Base-by-base conservation (phyloP, 1,140 invertebrate species). In the Euschistus heros region DNA sequence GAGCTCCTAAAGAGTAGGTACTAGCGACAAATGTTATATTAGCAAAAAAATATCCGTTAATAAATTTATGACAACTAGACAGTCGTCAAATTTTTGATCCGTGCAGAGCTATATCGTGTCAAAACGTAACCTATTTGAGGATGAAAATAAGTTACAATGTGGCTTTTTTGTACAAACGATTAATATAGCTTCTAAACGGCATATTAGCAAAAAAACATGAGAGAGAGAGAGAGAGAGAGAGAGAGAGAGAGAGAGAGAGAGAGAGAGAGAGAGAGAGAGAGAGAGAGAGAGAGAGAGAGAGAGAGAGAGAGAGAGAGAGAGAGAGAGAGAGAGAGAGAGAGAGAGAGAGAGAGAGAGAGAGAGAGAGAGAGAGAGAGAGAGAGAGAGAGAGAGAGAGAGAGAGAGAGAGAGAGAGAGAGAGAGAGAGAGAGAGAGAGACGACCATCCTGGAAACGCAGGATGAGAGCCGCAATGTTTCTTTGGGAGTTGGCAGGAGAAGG, bases 241-340 rank as follows among this genome's bases (percentile, higher is more conserved):
- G 67, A 64, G 70, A 71, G 69, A 70, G 70, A 67, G 73, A 71
- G 70, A 70, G 73, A 69, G 71, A 70, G 74, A 76, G 74, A 75
- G 75, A 75, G 73, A 70, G 73, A 70, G 70, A 72, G 71, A 71
- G 71, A 70, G 70, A 72, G 73, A 73, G 70, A 68, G 69, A 55
- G 52, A 55, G 52, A 18, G 18, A 18, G 18, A 18, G 52, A 18
- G 52, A 18, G 18, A 55, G 52, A 18, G 18, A 18, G 18, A 18
- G 18, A 18, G 18, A 18, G 52, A 55, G 52, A 55, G 52, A 18
- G 52, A 18, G 18, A 18, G 18, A 18, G 52, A 18, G 52, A 55
- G 52, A 55, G 52, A 18, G 52, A 18, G 18, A 18, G 18, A 18
- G 52, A 18, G 52, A 18, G 18, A 18, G 18, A 18, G 52, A 18